Evolutionary conservation across 2,113 vertebrate genomes (phyloP).

Genomic region (Prionailurus viverrinus): DNA sequence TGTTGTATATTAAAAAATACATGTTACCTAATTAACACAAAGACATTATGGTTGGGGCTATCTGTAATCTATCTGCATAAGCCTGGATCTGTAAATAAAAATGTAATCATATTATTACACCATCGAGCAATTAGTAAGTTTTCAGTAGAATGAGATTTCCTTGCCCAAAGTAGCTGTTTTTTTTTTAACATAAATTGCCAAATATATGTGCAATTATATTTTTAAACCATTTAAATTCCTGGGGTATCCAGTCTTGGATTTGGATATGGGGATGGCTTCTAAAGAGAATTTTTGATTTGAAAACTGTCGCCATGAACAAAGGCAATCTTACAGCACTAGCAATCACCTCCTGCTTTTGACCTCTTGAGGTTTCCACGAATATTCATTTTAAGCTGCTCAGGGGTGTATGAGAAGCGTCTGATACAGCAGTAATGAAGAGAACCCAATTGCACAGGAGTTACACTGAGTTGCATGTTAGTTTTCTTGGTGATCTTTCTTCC

Average conservation of each 20-base stretch:
- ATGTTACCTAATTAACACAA: background rate
- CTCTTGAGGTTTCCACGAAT: background rate
- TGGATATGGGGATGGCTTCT: background rate
- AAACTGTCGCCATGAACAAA: background rate
- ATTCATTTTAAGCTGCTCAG: background rate
- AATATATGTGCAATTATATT: background rate
- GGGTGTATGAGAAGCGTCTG: background rate
- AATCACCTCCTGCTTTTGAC: background rate
- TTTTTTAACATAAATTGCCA: background rate
- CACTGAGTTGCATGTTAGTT: background rate
- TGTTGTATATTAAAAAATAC: background rate
- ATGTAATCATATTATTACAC: background rate
- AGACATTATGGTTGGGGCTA: background rate
- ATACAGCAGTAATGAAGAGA: background rate
- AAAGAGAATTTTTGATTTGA: background rate
- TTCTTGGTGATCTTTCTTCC: background rate
- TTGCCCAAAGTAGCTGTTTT: background rate
- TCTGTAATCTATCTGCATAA: background rate
- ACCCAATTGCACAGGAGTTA: background rate
- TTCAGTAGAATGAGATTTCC: background rate
- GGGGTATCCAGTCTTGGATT: background rate
- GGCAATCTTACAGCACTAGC: background rate
- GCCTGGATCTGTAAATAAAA: background rate
- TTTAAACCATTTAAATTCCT: background rate
- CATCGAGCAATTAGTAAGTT: background rate